Conservation (phyloP, 2,888 invertebrate genomes). For the Dorcus parallelipipedus region DNA sequence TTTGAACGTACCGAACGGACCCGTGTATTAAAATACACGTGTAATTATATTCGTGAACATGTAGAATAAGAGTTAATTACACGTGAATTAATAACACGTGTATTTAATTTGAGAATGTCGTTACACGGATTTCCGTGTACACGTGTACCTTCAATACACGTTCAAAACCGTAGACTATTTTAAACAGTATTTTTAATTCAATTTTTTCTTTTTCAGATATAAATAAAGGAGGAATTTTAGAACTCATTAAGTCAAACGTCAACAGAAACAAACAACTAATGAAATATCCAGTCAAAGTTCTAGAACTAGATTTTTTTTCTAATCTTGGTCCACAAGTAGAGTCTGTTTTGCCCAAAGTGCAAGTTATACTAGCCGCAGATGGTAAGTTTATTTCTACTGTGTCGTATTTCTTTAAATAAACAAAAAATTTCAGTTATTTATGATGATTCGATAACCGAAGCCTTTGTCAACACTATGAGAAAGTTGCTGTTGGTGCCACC, state of each 20-base stretch:
- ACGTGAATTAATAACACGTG: no score
- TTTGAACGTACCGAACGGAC: no score
- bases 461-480: slow-evolving; percentile 70
- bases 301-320: slow-evolving; percentile 68
- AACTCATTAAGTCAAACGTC: slow-evolving; percentile 67
- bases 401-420: slow-evolving; percentile 8
- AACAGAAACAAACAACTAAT: slow-evolving; percentile 61
- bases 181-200: not conserved
- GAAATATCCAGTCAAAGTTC: slow-evolving; percentile 58
- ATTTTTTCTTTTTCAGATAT: slow-evolving; percentile 58
- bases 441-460: slow-evolving; percentile 76
- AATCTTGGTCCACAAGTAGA: slow-evolving; percentile 57
- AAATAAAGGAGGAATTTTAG: slow-evolving; percentile 69
- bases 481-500: slow-evolving; percentile 58
- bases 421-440: slow-evolving; percentile 67
- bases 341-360: slow-evolving; percentile 56
- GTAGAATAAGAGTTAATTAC: no score
- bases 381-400: slow-evolving; percentile 53
- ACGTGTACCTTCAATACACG: no score
- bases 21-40: no score
- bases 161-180: no score
- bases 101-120: no score
- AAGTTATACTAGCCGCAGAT: slow-evolving; percentile 78
- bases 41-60: no score
- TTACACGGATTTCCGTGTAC: no score